Evolutionary conservation across 2,888 invertebrate species (phyloP), one percentile per base, ranked within the genome.

Genomic region (Limnephilus auricula): DNA sequence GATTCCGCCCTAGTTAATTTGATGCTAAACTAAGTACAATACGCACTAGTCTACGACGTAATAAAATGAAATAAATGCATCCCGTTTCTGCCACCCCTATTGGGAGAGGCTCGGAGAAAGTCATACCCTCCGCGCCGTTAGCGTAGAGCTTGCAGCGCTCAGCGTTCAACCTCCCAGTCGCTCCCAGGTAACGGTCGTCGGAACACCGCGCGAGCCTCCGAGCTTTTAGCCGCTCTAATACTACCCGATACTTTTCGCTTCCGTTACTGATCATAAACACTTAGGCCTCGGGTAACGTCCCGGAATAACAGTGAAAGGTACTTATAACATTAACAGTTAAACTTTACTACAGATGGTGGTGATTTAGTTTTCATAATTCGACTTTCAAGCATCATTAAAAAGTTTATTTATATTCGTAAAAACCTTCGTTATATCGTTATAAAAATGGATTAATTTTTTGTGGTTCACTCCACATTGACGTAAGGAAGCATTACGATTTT

Each of bases 151-250:
- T 25, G 25, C 25, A 65, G 65, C 65, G 65, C 9, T 65, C 65
- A 65, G 65, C n/a, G 65, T 31, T 80, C 86, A 6, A 50, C 86
- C 65, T 86, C 40, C 45, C 89, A 89, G 89, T 89, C 89, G 79
- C 37, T 45, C 40, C 82, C 80, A 89, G 89, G 89, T 89, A 80
- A 79, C 89, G 89, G 89, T 45, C 45, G 80, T 40, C 15, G 50
- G 31, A 89, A 79, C 89, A 89, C 82, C 89, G 45, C 34, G 40
- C 80, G 80, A 89, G 89, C 89, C 80, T 50, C 15, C 40, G 32
- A 80, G 50, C 50, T 50, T 31, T 86, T 18, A 31, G 10, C 13
- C 13, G 18, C 6, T 86, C 40, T 45, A 85, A 45, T 86, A 86
- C 32, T 65, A 45, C 86, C 37, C 31, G 82, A 82, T 37, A 37